Evolutionary conservation across 1,140 invertebrate genomes (phyloP).

Genomic region (Diplogasteroides magnus): DNA sequence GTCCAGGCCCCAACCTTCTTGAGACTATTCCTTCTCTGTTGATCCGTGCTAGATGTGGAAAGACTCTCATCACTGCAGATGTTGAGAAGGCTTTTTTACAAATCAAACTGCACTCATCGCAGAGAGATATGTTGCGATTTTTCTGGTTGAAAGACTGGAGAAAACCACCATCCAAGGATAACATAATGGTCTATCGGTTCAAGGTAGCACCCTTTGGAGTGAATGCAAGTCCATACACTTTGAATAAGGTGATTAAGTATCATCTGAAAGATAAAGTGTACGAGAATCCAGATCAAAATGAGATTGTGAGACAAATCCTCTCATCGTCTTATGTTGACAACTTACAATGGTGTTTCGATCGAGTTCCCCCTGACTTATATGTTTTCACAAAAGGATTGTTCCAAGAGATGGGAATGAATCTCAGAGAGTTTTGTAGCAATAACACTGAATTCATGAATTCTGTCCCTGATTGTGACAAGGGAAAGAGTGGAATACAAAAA

Average conservation of each 20-base stretch:
- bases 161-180: constrained; percentile 14
- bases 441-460: not conserved
- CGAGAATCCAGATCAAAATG: too few species aligned
- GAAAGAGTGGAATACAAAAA: too few species aligned
- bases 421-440: constrained; percentile 18
- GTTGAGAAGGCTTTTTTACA: constrained; percentile 36
- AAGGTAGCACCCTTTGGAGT: too few species aligned
- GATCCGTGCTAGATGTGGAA: constrained; percentile 22
- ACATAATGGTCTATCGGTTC: too few species aligned
- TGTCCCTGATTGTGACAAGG: too few species aligned
- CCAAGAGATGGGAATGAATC: too few species aligned
- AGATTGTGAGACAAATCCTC: too few species aligned
- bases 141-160: too few species aligned
- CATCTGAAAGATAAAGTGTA: constrained; percentile 19
- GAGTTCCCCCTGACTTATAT: not conserved
- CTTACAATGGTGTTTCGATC: too few species aligned
- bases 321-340: too few species aligned
- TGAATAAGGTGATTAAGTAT: too few species aligned
- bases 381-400: constrained; percentile 5
- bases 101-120: constrained; percentile 16
- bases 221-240: too few species aligned
- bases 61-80: constrained; percentile 19
- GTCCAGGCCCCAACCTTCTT: constrained; percentile 23
- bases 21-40: constrained; percentile 22
- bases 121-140: constrained; percentile 29